phyloP scores from a whole-genome alignment of 2,888 invertebrate species.

The Melitaea athalia region DNA sequence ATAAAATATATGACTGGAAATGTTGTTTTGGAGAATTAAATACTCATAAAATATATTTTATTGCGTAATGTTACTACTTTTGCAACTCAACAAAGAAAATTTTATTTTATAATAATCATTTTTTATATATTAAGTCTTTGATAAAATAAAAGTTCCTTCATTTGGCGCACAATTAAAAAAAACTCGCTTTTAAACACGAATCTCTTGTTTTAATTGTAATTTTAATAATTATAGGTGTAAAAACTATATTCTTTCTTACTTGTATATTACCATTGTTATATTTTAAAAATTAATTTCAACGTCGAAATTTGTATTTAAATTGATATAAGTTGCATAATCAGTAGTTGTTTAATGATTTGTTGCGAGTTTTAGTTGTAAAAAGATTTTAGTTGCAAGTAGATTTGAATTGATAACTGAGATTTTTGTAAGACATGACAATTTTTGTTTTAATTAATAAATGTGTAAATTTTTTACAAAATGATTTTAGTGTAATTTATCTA shows the following conservation, averaged over 20 bases:
- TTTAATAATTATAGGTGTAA: constrained; percentile 9
- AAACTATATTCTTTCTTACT: constrained; percentile 2
- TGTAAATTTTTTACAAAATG: background rate
- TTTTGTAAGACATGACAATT: background rate
- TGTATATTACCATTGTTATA: constrained; percentile 13
- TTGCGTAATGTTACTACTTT: background rate
- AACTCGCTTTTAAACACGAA: background rate
- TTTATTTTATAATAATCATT: background rate
- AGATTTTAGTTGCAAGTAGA: background rate
- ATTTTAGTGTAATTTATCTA: constrained; percentile 4
- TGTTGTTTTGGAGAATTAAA: background rate
- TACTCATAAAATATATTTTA: background rate
- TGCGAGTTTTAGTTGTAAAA: background rate
- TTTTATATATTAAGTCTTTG: background rate
- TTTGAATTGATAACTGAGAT: background rate
- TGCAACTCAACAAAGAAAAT: background rate
- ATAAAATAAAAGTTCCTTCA: constrained; percentile 5
- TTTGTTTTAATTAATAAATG: background rate
- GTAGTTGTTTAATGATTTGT: background rate
- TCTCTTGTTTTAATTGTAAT: background rate
- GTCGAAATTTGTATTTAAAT: background rate
- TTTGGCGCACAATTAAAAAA: constrained; percentile 11
- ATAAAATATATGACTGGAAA: too few relatives aligned
- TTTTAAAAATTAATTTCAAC: background rate
- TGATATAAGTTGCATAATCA: background rate